Conservation (phyloP, 2,113 vertebrate species). For the Sakesphorus luctuosus region DNA sequence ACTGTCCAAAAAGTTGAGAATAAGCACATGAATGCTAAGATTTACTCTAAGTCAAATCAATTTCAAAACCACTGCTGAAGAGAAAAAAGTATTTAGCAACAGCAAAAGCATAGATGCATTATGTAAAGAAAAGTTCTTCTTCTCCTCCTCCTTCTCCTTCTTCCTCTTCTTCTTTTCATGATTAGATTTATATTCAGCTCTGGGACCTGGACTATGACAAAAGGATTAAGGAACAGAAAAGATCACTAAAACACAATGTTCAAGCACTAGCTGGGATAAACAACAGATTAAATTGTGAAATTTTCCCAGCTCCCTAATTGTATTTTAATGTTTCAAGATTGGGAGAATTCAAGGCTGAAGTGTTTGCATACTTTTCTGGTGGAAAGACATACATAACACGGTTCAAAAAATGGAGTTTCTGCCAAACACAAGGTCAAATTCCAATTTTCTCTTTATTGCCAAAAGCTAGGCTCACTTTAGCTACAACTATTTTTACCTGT, state of each 20-base stretch:
- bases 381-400: background rate
- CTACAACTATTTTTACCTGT: background rate
- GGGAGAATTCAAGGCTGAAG: background rate
- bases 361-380: background rate
- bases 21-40: background rate
- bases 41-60: slow-evolving; percentile 69
- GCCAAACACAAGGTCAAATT: background rate
- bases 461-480: background rate
- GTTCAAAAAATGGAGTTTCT: background rate
- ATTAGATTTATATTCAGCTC: too few species aligned
- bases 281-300: too few species aligned
- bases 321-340: background rate
- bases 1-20: background rate
- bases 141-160: background rate
- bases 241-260: too few species aligned
- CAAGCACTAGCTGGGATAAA: too few species aligned
- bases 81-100: background rate
- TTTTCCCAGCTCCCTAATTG: too few species aligned
- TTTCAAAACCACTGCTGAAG: slow-evolving; percentile 73
- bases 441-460: background rate
- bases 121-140: background rate
- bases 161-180: background rate
- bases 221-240: too few species aligned
- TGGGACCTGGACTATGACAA: too few species aligned
- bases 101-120: background rate